phyloP scores from a whole-genome alignment of 2,797 vertebrate species.

The Nasua narica region DNA sequence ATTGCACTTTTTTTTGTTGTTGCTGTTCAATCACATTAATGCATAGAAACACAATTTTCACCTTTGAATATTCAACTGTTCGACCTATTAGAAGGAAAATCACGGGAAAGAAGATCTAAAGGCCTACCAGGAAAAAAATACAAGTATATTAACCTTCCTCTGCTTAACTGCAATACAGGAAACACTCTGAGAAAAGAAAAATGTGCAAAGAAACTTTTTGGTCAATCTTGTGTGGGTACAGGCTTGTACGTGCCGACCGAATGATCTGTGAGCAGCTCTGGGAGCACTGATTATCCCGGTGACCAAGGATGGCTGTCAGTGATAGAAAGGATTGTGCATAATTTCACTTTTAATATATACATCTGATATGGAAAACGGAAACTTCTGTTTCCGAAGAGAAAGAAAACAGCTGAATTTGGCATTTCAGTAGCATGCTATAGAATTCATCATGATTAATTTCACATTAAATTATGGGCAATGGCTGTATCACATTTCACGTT shows the following conservation, averaged over 20 bases:
- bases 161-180: conserved; percentile 71
- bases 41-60: conserved; percentile 82
- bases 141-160: conserved; percentile 70
- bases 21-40: conserved; percentile 86
- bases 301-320: conserved; percentile 74
- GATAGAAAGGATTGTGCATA: conserved; percentile 71
- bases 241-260: conserved; percentile 67
- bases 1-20: conserved; percentile 84
- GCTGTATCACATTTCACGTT: conserved; percentile 79
- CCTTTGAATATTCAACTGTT: conserved; percentile 77
- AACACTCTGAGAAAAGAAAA: conserved; percentile 77
- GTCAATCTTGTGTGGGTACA: conserved; percentile 76
- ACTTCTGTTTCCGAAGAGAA: conserved; percentile 70
- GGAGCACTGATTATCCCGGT: conserved; percentile 65
- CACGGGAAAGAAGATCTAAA: conserved; percentile 81
- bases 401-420: conserved; percentile 77
- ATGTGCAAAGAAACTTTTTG: conserved; percentile 83
- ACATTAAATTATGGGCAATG: conserved; percentile 83
- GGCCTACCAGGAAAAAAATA: conserved; percentile 78
- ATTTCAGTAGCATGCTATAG: conserved; percentile 86
- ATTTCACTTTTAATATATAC: conserved; percentile 67
- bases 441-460: conserved; percentile 81
- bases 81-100: conserved; percentile 74
- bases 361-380: conserved; percentile 77
- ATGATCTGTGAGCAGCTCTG: conserved; percentile 63